phyloP scores from a whole-genome alignment of 2,113 vertebrate genomes.

The Forbesichthys papilliferus region DNA sequence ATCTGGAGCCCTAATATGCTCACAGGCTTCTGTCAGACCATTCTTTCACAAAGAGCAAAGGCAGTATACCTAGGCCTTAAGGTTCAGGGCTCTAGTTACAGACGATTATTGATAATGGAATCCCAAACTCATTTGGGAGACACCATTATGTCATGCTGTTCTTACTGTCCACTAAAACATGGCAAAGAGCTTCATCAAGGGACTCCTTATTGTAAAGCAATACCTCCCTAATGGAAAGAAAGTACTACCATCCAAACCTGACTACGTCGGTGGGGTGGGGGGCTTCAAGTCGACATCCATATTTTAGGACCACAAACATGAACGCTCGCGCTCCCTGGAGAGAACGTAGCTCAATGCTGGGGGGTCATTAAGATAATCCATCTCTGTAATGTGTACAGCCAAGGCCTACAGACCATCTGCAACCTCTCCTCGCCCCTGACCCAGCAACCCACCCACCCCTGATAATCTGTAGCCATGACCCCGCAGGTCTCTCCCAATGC shows the following conservation, averaged over 20 bases:
- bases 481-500: conserved; percentile 27
- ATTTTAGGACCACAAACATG: conserved; percentile 48
- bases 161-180: conserved; percentile 27
- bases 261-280: neutral
- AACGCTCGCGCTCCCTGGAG: conserved; percentile 21
- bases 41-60: neutral
- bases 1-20: conserved; percentile 6
- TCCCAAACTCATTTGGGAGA: neutral
- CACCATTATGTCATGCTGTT: conserved; percentile 2
- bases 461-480: conserved; percentile 42
- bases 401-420: conserved; percentile 25
- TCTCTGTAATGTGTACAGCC: conserved; percentile 29
- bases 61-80: too few species aligned
- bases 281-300: conserved; percentile 29
- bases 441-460: neutral
- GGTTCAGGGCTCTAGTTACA: neutral
- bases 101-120: conserved; percentile 1
- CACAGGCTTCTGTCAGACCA: neutral
- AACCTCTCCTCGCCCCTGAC: conserved; percentile 30
- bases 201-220: conserved; percentile 46
- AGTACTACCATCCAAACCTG: conserved; percentile 3
- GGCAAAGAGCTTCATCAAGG: conserved; percentile 26
- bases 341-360: conserved; percentile 20
- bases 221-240: conserved; percentile 38
- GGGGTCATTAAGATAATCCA: conserved; percentile 50